A percentile compares a stretch with the other conserved stretches of the same genome.
phyloP scores from a whole-genome alignment of 2,797 vertebrate species.

The Threskiornis aethiopicus region DNA sequence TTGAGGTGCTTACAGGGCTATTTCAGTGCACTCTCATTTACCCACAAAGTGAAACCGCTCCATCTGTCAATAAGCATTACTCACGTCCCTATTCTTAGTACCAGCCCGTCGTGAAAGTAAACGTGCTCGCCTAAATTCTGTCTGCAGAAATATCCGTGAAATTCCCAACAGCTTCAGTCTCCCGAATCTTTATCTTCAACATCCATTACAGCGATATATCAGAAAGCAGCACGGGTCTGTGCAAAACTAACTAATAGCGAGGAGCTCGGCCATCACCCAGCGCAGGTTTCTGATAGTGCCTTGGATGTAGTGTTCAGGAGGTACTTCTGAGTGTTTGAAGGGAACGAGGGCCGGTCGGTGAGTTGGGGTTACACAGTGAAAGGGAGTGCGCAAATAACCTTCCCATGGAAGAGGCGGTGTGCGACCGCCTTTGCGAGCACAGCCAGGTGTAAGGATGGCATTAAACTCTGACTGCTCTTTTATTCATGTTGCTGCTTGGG shows the following conservation, averaged over 20 bases:
- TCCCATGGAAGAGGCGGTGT: not conserved
- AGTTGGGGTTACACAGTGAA: not conserved
- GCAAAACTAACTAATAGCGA: not conserved
- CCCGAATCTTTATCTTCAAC: not conserved
- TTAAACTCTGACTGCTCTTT: not conserved
- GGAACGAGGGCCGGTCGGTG: fast-evolving
- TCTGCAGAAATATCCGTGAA: not conserved
- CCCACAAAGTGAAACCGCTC: constrained; percentile 3
- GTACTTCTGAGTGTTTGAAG: not conserved
- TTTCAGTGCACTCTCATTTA: not conserved
- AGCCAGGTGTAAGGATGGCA: fast-evolving
- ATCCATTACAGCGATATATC: not conserved
- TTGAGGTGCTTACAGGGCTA: not conserved
- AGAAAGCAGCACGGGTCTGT: not conserved
- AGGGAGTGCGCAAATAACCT: not conserved
- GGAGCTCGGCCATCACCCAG: not conserved
- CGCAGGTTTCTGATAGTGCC: fast-evolving
- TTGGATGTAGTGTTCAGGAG: not conserved
- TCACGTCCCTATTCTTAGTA: not conserved
- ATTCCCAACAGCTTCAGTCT: not conserved
- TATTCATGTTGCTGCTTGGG: not conserved
- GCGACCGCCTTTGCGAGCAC: not conserved
- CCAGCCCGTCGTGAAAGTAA: not conserved
- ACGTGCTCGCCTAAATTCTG: not conserved
- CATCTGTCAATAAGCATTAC: not conserved